Evolutionary conservation across 1,140 invertebrate genomes (phyloP).

Genomic region (Tribolium castaneum): DNA sequence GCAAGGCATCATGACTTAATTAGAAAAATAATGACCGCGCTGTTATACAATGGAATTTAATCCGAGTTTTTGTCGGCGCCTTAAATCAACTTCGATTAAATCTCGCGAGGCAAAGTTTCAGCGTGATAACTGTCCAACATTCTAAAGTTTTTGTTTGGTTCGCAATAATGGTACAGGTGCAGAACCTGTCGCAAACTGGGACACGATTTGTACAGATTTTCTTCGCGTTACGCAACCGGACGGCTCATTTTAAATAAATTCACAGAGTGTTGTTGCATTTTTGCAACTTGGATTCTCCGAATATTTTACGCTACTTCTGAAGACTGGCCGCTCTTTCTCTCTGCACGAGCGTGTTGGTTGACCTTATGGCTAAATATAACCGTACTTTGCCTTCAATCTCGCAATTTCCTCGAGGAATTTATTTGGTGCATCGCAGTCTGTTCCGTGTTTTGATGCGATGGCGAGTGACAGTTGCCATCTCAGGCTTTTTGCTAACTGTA

Average conservation of each 20-base stretch:
- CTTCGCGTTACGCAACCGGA: background rate
- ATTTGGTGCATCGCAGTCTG: background rate
- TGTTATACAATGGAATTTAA: constrained; percentile 22
- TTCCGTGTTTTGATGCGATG: background rate
- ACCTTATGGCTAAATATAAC: constrained; percentile 35
- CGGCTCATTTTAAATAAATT: constrained; percentile 1
- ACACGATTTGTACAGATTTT: constrained; percentile 38
- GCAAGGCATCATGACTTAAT: constrained; percentile 11
- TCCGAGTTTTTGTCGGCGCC: background rate
- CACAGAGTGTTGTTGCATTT: no score
- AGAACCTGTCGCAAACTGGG: constrained; percentile 42
- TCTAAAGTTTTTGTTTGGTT: constrained; percentile 31
- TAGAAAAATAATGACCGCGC: constrained; percentile 11
- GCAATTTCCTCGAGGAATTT: constrained; percentile 7
- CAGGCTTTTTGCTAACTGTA: background rate
- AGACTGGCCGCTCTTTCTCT: constrained; percentile 17
- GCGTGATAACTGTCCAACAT: constrained; percentile 33
- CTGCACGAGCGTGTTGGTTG: constrained; percentile 7
- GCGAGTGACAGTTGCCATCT: background rate
- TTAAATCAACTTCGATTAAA: constrained; percentile 26
- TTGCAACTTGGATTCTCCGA: no score
- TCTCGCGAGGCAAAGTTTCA: background rate
- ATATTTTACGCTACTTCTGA: background rate
- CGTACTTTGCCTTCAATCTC: constrained; percentile 28
- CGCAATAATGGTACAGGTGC: constrained; percentile 35